Percentiles rank a stretch among this genome's conserved stretches.
Evolutionary conservation across 1,140 invertebrate genomes (phyloP).

Genomic region (Epicauta chinensis): DNA sequence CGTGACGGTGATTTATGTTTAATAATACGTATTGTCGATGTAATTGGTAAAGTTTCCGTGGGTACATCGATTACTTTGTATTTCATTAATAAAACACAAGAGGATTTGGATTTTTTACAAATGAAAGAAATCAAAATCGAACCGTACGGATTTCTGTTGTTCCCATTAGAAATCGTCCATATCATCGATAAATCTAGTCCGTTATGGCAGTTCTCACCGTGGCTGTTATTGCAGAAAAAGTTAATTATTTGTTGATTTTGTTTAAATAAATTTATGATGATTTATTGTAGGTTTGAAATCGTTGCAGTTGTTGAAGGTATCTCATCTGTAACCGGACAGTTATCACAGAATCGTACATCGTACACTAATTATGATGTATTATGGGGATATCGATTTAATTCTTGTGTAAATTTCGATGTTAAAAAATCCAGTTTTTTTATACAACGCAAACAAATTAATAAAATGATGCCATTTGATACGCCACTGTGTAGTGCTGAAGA

Average conservation of each 20-base stretch:
- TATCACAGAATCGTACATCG: conserved; percentile 67
- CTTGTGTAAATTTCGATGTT: conserved; percentile 31
- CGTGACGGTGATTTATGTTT: conserved; percentile 33
- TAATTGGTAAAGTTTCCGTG: conserved; percentile 28
- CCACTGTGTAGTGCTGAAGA: conserved; percentile 76
- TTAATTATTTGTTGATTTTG: conserved; percentile 15
- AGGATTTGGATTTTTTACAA: conserved; percentile 19
- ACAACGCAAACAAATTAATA: conserved; percentile 74
- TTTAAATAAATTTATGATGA: not conserved
- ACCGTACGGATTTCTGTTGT: conserved; percentile 48
- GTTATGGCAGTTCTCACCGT: conserved; percentile 46
- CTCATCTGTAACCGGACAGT: conserved; percentile 71
- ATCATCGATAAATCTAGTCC: conserved; percentile 53
- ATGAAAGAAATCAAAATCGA: conserved; percentile 31
- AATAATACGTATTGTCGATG: conserved; percentile 31
- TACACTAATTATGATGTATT: conserved; percentile 76
- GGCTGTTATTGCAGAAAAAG: conserved; percentile 39
- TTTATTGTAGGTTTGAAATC: conserved; percentile 70
- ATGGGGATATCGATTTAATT: conserved; percentile 76
- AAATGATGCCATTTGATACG: conserved; percentile 85
- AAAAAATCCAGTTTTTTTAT: conserved; percentile 22
- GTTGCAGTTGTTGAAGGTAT: conserved; percentile 78
- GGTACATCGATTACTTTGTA: conserved; percentile 30
- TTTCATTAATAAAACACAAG: conserved; percentile 27
- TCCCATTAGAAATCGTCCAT: conserved; percentile 57